Base-by-base conservation (phyloP, 2,888 invertebrate genomes). In the Mellilla xanthometata region DNA sequence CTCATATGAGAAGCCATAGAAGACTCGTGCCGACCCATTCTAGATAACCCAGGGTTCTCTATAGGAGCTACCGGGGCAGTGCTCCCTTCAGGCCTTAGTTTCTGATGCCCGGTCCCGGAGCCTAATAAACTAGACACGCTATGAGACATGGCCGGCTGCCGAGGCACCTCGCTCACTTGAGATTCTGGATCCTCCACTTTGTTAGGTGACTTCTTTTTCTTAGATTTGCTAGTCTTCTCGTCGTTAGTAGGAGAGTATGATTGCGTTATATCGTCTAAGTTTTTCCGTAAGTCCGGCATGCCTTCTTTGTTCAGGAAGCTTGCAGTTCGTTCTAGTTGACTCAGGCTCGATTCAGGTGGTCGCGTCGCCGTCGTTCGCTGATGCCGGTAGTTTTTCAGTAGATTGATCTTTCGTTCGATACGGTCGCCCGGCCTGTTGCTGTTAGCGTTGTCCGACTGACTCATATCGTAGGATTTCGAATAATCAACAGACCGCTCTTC, bases 311-410 rank as follows among this genome's bases (percentile, higher is more conserved):
- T 85, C 11, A 85, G 62, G 3, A 82, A 80, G 40, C 80, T 84
- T 0, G 90, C 84, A 0, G 90, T 89, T 52, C 76, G 76, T 54
- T 90, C 90, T 40, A 90, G 55, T 51, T 81, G 84, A 50, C 81
- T 85, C 9, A 90, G 58, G 45, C 86, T 88, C 0, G 89, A 90
- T 57, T 90, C 90, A 0, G 73, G 67, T n/a, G 83, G 65, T 12
- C 86, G 74, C 42, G 57, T 72, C 0, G 72, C 72, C 0, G n/a
- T n/a, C n/a, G 77, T 75, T 7, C 89, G 72, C 49, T 88, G 89
- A 60, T 90, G 90, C 62, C 90, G 77, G 51, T 90, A 90, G 61
- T 90, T 90, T 54, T 90, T 90, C 29, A 90, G 51, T 22, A 85
- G 65, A 54, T 85, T 90, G 12, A 84, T 85, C 68, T 90, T 90